Base-by-base conservation (phyloP, 2,113 vertebrate genomes). In the Apodemus sylvaticus region DNA sequence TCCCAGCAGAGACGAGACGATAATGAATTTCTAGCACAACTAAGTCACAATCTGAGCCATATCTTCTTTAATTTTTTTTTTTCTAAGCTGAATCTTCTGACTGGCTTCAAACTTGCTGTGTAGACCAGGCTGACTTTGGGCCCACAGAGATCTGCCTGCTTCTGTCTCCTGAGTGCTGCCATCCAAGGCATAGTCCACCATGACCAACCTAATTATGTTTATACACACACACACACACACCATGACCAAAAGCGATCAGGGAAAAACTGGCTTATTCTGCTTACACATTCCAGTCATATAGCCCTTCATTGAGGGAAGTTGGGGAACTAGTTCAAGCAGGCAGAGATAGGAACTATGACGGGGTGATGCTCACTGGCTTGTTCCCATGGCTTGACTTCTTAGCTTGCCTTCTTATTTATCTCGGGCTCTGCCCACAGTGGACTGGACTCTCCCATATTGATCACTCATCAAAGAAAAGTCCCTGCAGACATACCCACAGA, bases 21-120 rank as follows among this genome's bases (percentile, higher is more conserved):
- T 94, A 96, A 95, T 71, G 60, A 92, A 93, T 94, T 95, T 96
- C 82, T 64, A 94, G 48, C 45, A 81, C 87, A 94, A 93, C 62
- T 82, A 89, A 68, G 78, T 24, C 78, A 62, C 5, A 22, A 9
- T 70, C 29, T 1, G 6, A 71, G 91, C 74, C 83, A 51, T 60
- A 66, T 76, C 83, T 91, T 60, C 2, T 62, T 85, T 64, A 17
- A 2, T n/a, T n/a, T 62, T 29, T 5, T 60, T 58, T 45, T 73
- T 39, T 62, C 34, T 29, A 66, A 17, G 34, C 39, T 14, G 42
- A 64, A 48, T 48, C 60, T 66, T 64, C 82, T 45, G 36, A 29
- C 26, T 45, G 58, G 4, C 26, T 39, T 85, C n/a, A 64, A 11
- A 66, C 26, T 83, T n/a, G 42, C n/a, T 66, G 8, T 64, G 39